Evolutionary conservation across 2,797 vertebrate genomes (phyloP).

Genomic region (Enteromius radiatus): DNA sequence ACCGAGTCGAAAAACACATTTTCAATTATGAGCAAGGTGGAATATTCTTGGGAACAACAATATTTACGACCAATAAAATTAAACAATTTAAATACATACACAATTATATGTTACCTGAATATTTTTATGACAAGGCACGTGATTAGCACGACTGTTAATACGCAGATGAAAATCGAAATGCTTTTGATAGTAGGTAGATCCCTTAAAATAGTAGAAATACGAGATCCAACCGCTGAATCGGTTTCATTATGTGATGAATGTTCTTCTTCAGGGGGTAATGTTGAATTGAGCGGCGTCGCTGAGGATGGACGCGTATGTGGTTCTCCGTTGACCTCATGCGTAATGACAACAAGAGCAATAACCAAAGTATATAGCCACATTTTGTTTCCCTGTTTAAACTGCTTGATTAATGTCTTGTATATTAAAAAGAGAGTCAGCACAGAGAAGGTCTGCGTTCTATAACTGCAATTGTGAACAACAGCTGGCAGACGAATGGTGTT

Average conservation of each 20-base stretch:
- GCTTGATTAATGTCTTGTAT: neutral
- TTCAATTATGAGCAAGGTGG: neutral
- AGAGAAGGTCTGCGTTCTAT: neutral
- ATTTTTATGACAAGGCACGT: constrained; percentile 87
- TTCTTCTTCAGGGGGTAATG: constrained; percentile 59
- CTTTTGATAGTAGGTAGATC: constrained; percentile 90
- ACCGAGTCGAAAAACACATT: neutral
- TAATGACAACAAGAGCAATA: constrained; percentile 63
- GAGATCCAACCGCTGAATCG: constrained; percentile 71
- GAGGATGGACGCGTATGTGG: constrained; percentile 62
- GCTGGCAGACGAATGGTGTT: constrained; percentile 18
- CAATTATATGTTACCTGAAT: constrained; percentile 81
- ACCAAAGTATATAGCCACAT: constrained; percentile 62
- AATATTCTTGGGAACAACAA: neutral
- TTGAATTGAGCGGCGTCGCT: constrained; percentile 68
- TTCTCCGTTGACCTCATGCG: constrained; percentile 64
- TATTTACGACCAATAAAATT: neutral
- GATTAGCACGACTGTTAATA: constrained; percentile 84
- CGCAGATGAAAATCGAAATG: constrained; percentile 85
- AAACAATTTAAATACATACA: neutral
- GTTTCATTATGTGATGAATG: constrained; percentile 63
- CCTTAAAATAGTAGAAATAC: constrained; percentile 79
- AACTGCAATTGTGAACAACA: constrained; percentile 12
- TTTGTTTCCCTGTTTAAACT: constrained; percentile 37
- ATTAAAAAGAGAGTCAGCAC: neutral